Evolutionary conservation across 2,113 vertebrate species (phyloP).

Genomic region (Oncorhynchus kisutch): DNA sequence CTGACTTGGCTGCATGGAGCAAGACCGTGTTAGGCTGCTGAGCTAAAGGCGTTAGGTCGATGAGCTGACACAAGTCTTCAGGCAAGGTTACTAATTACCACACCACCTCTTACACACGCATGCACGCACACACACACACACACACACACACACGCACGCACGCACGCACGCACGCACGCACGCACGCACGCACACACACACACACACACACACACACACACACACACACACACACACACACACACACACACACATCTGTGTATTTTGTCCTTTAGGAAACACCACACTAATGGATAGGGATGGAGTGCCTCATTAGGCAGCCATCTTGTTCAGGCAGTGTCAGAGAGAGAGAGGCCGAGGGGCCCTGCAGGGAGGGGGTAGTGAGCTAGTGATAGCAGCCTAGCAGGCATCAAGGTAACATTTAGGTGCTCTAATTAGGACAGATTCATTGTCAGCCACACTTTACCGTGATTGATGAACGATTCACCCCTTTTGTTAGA

Average conservation of each 20-base stretch:
- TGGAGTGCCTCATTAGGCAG: background rate
- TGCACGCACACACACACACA: too few relatives aligned
- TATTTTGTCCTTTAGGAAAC: background rate
- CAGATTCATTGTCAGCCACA: constrained; percentile 77
- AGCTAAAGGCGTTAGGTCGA: too few relatives aligned
- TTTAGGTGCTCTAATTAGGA: constrained; percentile 74
- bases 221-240: constrained; percentile 5
- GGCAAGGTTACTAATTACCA: too few relatives aligned
- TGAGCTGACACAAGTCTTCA: too few relatives aligned
- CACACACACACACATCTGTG: constrained; percentile 8
- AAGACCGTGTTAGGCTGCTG: too few relatives aligned
- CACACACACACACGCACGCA: too few relatives aligned
- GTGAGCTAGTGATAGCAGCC: constrained; percentile 15
- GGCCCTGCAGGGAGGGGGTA: constrained; percentile 8
- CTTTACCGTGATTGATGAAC: constrained; percentile 85
- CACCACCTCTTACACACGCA: too few relatives aligned
- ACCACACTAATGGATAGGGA: background rate
- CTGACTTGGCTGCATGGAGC: too few relatives aligned
- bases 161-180: too few relatives aligned
- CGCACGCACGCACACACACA: too few relatives aligned
- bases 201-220: too few relatives aligned
- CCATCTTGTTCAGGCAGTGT: background rate
- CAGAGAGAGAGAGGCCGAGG: constrained; percentile 20
- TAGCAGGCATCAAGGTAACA: constrained; percentile 71
- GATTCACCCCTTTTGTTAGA: constrained; percentile 71